Base-by-base conservation (phyloP, 2,888 invertebrate species). In the Amorpha juglandis region DNA sequence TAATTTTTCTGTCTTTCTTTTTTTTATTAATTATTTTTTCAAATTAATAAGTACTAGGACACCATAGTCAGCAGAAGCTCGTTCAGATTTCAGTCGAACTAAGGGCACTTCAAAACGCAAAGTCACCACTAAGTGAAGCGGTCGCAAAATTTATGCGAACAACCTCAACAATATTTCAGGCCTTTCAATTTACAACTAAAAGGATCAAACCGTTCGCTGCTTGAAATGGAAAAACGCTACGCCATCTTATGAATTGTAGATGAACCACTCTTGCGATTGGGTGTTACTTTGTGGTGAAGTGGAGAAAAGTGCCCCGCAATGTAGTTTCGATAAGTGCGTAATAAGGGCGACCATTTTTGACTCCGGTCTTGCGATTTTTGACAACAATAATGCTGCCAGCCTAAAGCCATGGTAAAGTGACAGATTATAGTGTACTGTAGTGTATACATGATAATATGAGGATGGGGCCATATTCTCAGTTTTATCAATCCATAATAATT, bases 191-290 rank as follows among this genome's bases (percentile, higher is more conserved):
- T 58, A 58, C 58, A 58, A 58, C 58, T 58, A 38, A 58, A 58
- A 58, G 58, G 58, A 64, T 64, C 47, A 64, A 33, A 64, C 14
- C 33, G 48, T 16, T n/a, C 12, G 27, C 62, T n/a, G 27, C 51
- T 21, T 42, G 51, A 51, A 62, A 50, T 52, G 27, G 51, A 52
- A 42, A 53, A 58, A 21, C 47, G 53, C 33, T 45, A 53, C 45
- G 33, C 55, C 62, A 63, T 21, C 52, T 66, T 52, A 67, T 71
- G 71, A 71, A 71, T 71, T 69, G 65, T 66, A 69, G 16, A 71
- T 71, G 52, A 65, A 55, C 53, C 71, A 71, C 71, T 71, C 52
- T 21, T 8, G 16, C 14, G 66, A 71, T 71, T 71, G 68, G 58
- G 19, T 50, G 50, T 16, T 63, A 47, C 62, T 55, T 55, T 58